Evolutionary conservation across 2,113 vertebrate species (phyloP).

Genomic region (Coptodon bakossiorum): DNA sequence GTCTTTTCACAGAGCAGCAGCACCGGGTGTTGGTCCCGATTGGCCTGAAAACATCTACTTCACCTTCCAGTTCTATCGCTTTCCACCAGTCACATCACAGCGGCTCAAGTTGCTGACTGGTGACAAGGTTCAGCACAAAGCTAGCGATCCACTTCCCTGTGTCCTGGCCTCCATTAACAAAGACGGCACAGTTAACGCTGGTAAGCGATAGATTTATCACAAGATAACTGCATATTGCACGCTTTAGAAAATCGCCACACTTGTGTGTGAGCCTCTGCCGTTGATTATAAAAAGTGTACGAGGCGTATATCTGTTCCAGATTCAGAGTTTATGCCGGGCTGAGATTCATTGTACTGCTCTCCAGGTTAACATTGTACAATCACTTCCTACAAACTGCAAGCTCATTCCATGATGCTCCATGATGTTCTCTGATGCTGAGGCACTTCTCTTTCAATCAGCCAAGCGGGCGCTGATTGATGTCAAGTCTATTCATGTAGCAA

Average conservation of each 20-base stretch:
- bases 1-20: slow-evolving; percentile 62
- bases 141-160: slow-evolving; percentile 34
- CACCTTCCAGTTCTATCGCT: slow-evolving; percentile 96
- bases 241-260: neutral
- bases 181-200: slow-evolving; percentile 62
- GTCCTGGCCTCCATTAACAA: slow-evolving; percentile 68
- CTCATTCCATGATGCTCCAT: neutral
- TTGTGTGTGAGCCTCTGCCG: neutral
- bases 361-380: neutral
- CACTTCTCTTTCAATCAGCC: slow-evolving; percentile 51
- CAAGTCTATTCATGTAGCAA: slow-evolving; percentile 43
- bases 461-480: slow-evolving; percentile 46
- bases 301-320: neutral
- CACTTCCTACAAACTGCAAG: neutral
- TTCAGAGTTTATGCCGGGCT: neutral
- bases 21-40: neutral
- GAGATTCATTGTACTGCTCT: neutral
- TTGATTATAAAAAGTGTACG: neutral
- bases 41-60: slow-evolving; percentile 82
- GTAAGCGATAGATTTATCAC: slow-evolving; percentile 46
- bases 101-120: slow-evolving; percentile 74
- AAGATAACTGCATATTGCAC: neutral
- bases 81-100: slow-evolving; percentile 77
- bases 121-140: neutral
- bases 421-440: slow-evolving; percentile 16